These are phyloP conservation scores for Drosophila vallismaia DNA, from an alignment of 2,888 invertebrate genomes.

Conservation along the genomic window DNA sequence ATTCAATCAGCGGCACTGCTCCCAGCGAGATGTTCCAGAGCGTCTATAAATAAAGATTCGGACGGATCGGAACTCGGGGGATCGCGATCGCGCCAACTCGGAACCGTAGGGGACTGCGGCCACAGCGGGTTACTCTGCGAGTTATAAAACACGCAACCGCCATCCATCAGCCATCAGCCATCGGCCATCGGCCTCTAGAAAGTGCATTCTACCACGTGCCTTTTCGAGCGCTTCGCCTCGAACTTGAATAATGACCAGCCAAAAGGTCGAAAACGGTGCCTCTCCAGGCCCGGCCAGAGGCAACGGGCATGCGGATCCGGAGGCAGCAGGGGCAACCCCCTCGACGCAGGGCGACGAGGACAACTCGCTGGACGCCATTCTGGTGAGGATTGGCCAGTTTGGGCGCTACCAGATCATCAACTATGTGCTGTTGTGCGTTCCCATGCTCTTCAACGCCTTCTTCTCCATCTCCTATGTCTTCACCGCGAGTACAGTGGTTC, in stretches of 20 bases:
- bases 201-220: slow-evolving; percentile 67
- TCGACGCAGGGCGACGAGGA: slow-evolving; percentile 51
- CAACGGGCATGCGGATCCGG: slow-evolving; percentile 44
- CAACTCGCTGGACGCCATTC: slow-evolving; percentile 72
- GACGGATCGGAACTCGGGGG: slow-evolving; percentile 3
- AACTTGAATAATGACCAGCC: slow-evolving; percentile 25
- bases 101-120: neutral
- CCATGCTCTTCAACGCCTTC: slow-evolving; percentile 87
- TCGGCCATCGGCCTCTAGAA: slow-evolving; percentile 29
- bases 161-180: neutral
- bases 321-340: slow-evolving; percentile 7
- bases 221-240: neutral
- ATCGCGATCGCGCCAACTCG: slow-evolving; percentile 4
- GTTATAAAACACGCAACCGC: slow-evolving; percentile 55
- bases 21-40: slow-evolving; percentile 47
- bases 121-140: slow-evolving; percentile 19
- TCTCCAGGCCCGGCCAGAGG: slow-evolving; percentile 5
- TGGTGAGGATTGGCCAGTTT: slow-evolving; percentile 86
- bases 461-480: slow-evolving; percentile 89
- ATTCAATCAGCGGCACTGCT: slow-evolving; percentile 61
- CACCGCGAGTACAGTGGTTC: slow-evolving; percentile 88
- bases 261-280: slow-evolving; percentile 18
- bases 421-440: slow-evolving; percentile 86
- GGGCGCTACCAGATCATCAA: slow-evolving; percentile 87
- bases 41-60: slow-evolving; percentile 17